Evolutionary conservation across 2,888 invertebrate species (phyloP), one percentile per base, ranked within the genome.

Genomic region (Mimas tiliae): DNA sequence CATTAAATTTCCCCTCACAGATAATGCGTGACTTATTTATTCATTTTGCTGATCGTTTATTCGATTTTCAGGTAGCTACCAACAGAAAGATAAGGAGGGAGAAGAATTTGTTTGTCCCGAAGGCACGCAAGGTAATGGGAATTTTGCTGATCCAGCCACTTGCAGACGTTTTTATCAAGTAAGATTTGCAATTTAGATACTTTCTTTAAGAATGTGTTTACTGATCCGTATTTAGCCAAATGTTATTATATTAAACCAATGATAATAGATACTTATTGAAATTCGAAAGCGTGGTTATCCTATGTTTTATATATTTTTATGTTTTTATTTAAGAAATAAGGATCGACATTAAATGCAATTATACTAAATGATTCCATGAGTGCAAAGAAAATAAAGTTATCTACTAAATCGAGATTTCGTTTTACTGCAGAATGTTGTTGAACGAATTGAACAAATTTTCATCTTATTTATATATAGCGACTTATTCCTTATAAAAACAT

Each of bases 141-240:
- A 98, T 86, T 98, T 96, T 83, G 98, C 98, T 21, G 98, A 98
- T 91, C 98, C 98, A 12, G 96, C 95, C 62, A 97, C 97, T 45
- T 98, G 98, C 86, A 95, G 97, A 78, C 94, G 97, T 80, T 98
- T 98, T 93, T 98, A 97, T 91, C 98, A 98, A 95, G 98, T 97
- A 92, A 89, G 82, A 69, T 68, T 66, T 63, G 63, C 53, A 66
- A 66, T 66, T 66, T 66, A 66, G 66, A 66, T 66, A 63, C 47
- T 66, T 63, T 11, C 50, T 65, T 50, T 52, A 65, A 51, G 16
- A 27, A 62, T 47, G 52, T 63, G 63, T 63, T 52, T 47, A 34
- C 33, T 51, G 42, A 62, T 65, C n/a, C 33, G 48, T 62, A 27
- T 65, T 62, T 45, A 52, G 27, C 52, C 6, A 45, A 65, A 21